Evolutionary conservation across 2,797 vertebrate genomes (phyloP).

Genomic region (Sebastes matsubarae): DNA sequence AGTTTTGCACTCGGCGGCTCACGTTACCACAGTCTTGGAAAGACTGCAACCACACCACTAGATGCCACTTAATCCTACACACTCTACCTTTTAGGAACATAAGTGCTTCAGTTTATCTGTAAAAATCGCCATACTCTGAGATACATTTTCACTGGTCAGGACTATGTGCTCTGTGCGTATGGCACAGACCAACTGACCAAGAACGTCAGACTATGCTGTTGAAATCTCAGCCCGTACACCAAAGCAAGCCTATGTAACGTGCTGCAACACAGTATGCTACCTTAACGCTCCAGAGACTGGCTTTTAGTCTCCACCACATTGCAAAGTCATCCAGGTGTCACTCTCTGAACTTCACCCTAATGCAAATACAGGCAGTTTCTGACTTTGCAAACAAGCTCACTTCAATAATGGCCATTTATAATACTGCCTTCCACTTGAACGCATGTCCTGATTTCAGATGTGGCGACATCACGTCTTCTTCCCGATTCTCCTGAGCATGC

Average conservation of each 20-base stretch:
- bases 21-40: too few species aligned
- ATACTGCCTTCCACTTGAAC: conserved; percentile 39
- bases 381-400: conserved; percentile 1
- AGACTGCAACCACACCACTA: too few species aligned
- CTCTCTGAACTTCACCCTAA: conserved; percentile 33
- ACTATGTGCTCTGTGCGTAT: neutral
- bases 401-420: neutral
- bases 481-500: conserved; percentile 36
- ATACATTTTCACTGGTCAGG: neutral
- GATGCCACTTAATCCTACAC: too few species aligned
- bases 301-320: neutral
- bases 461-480: neutral
- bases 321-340: neutral
- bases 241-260: conserved; percentile 49
- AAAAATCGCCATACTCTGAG: neutral
- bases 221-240: conserved; percentile 37
- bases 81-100: neutral
- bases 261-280: conserved; percentile 42
- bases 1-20: too few species aligned
- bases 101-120: neutral
- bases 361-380: conserved; percentile 2
- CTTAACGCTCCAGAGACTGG: conserved; percentile 6
- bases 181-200: neutral
- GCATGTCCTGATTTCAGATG: conserved; percentile 7
- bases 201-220: conserved; percentile 16